Evolutionary conservation across 2,888 invertebrate genomes (phyloP).

Genomic region (Odontocerum albicorne): DNA sequence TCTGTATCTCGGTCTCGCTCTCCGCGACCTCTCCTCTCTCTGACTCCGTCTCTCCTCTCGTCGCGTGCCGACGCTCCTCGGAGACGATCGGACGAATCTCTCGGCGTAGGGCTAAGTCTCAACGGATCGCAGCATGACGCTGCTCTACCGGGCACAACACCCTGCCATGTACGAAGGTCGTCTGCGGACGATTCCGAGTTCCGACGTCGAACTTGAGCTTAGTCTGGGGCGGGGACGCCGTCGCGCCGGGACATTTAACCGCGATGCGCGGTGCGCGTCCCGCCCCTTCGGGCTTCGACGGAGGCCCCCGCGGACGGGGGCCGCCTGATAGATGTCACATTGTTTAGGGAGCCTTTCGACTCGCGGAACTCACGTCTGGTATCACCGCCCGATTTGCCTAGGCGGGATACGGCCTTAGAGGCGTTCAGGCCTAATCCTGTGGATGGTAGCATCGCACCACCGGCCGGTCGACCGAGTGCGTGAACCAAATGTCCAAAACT

Average conservation of each 20-base stretch:
- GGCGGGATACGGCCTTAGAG: slow-evolving; percentile 57
- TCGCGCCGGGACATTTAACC: slow-evolving; percentile 38
- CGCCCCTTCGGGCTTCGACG: slow-evolving; percentile 46
- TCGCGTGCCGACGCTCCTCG: slow-evolving; percentile 5
- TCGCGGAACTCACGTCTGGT: slow-evolving; percentile 48
- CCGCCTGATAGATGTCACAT: slow-evolving; percentile 46
- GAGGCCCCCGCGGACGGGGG: slow-evolving; percentile 43
- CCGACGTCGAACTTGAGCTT: slow-evolving; percentile 50
- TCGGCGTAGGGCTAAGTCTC: slow-evolving; percentile 58
- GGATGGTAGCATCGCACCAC: slow-evolving; percentile 68
- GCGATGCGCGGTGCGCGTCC: slow-evolving; percentile 43
- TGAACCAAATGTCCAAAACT: slow-evolving; percentile 63
- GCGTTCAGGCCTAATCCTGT: slow-evolving; percentile 63
- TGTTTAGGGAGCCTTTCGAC: too few species aligned
- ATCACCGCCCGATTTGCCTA: slow-evolving; percentile 57
- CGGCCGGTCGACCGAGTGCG: slow-evolving; percentile 64
- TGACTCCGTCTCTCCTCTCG: too few species aligned
- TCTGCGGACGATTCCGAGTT: slow-evolving; percentile 63
- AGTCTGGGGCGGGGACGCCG: slow-evolving; percentile 7
- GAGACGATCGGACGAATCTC: slow-evolving; percentile 39
- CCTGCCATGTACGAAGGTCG: slow-evolving; percentile 62
- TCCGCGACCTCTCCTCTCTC: too few species aligned
- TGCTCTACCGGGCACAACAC: slow-evolving; percentile 63
- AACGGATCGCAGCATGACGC: slow-evolving; percentile 63
- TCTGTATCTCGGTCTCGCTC: too few species aligned